phyloP scores from a whole-genome alignment of 1,140 invertebrate genomes.

The Sinella curviseta region DNA sequence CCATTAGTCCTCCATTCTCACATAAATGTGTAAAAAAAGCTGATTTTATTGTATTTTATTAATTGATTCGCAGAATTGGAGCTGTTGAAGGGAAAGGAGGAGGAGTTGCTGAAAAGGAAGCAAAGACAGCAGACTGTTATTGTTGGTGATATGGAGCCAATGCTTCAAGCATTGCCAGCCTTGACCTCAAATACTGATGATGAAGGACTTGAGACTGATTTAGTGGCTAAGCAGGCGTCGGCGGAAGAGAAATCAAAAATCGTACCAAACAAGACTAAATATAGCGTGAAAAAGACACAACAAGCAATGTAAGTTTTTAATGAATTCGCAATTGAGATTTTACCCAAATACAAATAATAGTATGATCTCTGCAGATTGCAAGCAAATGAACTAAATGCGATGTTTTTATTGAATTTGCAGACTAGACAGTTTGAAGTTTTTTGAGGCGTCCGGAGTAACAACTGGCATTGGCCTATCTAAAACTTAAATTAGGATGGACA shows the following conservation, averaged over 20 bases:
- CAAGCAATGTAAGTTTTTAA: constrained; percentile 13
- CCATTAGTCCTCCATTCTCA: too few relatives aligned
- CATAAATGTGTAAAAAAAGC: background rate
- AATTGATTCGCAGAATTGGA: constrained; percentile 20
- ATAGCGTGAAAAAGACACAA: constrained; percentile 12
- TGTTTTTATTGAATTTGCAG: background rate
- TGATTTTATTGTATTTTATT: background rate
- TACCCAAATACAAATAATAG: too few relatives aligned
- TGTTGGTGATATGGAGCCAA: constrained; percentile 6
- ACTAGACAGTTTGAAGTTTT: constrained; percentile 13
- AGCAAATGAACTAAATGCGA: background rate
- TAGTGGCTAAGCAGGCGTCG: background rate
- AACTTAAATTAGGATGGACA: background rate
- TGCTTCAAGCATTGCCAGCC: background rate
- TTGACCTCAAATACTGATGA: background rate
- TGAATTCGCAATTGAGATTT: background rate
- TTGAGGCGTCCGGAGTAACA: background rate
- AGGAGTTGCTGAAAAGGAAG: background rate
- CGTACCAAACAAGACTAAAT: constrained; percentile 17
- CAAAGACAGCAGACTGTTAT: constrained; percentile 14
- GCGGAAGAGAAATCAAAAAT: background rate
- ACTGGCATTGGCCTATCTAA: background rate
- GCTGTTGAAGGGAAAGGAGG: background rate
- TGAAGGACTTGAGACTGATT: background rate
- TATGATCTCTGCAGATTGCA: background rate